Conservation (phyloP, 2,797 vertebrate species). For the Rhinatrema bivittatum region DNA sequence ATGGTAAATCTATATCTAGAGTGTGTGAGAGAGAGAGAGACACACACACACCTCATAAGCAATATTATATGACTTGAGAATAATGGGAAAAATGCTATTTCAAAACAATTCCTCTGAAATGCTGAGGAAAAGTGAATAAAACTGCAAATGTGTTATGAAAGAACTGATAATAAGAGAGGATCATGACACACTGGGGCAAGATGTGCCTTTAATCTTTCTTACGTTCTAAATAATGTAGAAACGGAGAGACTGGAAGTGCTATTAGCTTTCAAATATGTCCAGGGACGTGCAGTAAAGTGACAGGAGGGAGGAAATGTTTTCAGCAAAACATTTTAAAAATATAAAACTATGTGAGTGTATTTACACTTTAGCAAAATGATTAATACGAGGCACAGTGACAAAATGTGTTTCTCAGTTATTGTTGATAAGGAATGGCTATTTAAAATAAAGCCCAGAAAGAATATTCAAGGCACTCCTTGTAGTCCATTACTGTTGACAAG, state of each 20-base stretch:
- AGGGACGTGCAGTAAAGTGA: too few relatives aligned
- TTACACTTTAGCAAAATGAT: constrained; percentile 29
- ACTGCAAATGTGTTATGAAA: too few relatives aligned
- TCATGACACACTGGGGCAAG: constrained; percentile 31
- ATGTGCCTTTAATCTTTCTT: constrained; percentile 37
- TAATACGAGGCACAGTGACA: too few relatives aligned
- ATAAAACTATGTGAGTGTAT: constrained; percentile 46
- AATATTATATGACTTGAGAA: too few relatives aligned
- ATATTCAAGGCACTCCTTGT: background rate
- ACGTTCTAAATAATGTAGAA: constrained; percentile 35
- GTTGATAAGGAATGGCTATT: background rate
- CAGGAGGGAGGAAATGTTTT: constrained; percentile 41
- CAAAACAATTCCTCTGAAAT: too few relatives aligned
- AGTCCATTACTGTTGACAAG: constrained; percentile 11
- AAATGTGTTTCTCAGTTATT: too few relatives aligned
- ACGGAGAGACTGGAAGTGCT: constrained; percentile 42
- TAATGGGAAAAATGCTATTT: too few relatives aligned
- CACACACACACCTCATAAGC: too few relatives aligned
- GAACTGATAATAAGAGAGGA: too few relatives aligned
- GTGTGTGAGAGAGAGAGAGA: too few relatives aligned
- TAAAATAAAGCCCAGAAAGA: background rate
- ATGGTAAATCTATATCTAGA: too few relatives aligned
- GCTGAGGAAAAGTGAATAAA: too few relatives aligned
- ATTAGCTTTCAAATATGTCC: constrained; percentile 39
- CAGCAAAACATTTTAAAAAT: constrained; percentile 30